Percentiles rank a stretch among this genome's conserved stretches.
Evolutionary conservation across 2,888 invertebrate genomes (phyloP).

Genomic region (Idaea biselata): DNA sequence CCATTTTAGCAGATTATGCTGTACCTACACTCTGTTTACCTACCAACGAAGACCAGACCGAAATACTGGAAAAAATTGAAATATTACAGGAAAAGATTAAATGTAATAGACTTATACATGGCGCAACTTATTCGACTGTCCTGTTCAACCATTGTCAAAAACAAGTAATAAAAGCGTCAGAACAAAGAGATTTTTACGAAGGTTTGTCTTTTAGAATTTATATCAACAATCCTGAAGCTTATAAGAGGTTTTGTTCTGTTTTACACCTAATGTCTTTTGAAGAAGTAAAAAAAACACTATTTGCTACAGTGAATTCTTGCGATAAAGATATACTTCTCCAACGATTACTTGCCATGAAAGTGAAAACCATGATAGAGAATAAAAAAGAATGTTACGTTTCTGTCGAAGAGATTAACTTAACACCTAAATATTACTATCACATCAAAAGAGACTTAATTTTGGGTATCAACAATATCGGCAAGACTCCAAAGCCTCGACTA

Average conservation of each 20-base stretch:
- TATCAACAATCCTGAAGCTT: neutral
- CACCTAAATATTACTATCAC: slow-evolving; percentile 20
- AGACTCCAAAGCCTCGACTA: slow-evolving; percentile 16
- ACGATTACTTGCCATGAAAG: neutral
- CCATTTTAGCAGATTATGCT: neutral
- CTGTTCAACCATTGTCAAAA: neutral
- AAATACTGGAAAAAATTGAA: neutral
- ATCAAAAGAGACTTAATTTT: slow-evolving; percentile 18
- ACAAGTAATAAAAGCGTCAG: neutral
- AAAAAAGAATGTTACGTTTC: slow-evolving; percentile 21
- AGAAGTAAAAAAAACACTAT: neutral
- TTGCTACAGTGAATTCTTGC: neutral
- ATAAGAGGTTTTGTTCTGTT: neutral
- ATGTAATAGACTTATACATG: neutral
- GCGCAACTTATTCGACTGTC: neutral
- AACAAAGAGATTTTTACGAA: neutral
- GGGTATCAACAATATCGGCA: slow-evolving; percentile 20
- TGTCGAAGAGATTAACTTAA: slow-evolving; percentile 17
- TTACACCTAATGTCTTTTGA: neutral
- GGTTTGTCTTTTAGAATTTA: neutral
- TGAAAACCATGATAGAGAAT: slow-evolving; percentile 8
- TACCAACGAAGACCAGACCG: neutral
- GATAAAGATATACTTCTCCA: neutral
- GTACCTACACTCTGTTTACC: neutral
- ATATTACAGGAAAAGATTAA: neutral